Conservation (phyloP, 2,113 vertebrate genomes). For the Cheirogaleus medius region DNA sequence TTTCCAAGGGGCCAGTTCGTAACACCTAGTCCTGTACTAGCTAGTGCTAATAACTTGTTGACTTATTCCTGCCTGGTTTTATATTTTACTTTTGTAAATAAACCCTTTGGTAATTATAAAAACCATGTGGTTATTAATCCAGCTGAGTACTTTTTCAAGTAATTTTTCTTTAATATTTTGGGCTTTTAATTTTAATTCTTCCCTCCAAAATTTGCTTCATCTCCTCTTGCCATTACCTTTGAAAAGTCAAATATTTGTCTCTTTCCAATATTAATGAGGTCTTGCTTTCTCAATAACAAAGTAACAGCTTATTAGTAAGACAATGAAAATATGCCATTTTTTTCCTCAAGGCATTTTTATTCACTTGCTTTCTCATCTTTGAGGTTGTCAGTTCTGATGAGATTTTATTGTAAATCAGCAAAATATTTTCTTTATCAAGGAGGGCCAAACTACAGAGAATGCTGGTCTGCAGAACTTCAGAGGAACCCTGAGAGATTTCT, state of each 20-base stretch:
- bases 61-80: neutral
- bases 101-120: neutral
- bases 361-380: neutral
- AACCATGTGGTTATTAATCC: neutral
- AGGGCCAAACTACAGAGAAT: neutral
- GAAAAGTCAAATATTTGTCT: neutral
- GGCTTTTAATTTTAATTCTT: neutral
- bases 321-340: neutral
- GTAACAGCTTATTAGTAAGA: neutral
- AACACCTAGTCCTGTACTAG: neutral
- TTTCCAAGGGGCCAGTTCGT: neutral
- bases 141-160: neutral
- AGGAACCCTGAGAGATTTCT: neutral
- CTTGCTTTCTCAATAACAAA: slow-evolving; percentile 1
- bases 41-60: neutral
- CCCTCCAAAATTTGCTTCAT: neutral
- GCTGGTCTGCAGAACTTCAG: neutral
- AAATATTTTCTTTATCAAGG: neutral
- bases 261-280: neutral
- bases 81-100: neutral
- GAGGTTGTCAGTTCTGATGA: neutral
- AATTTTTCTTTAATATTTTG: slow-evolving; percentile 2
- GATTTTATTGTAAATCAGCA: slow-evolving; percentile 16
- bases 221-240: neutral
- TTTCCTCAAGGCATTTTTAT: neutral